These are phyloP conservation scores for Lynx canadensis DNA, from an alignment of 2,113 vertebrate species.

Conservation along the genomic window DNA sequence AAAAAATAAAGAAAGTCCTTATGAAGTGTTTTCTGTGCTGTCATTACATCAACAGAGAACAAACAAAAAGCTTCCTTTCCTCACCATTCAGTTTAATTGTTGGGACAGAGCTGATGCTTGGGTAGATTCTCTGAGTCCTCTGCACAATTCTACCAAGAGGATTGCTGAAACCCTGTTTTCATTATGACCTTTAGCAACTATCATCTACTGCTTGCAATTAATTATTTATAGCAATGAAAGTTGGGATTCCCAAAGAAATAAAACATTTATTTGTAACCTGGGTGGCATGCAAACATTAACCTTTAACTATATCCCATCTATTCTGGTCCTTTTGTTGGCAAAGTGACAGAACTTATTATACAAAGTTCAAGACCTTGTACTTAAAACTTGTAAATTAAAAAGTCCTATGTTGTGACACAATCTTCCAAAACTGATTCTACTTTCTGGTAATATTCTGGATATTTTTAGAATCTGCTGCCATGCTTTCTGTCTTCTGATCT, in stretches of 20 bases:
- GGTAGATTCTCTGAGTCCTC: neutral
- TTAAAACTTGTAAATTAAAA: constrained; percentile 58
- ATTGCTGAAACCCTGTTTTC: constrained; percentile 39
- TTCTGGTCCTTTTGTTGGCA: constrained; percentile 54
- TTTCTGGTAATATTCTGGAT: neutral
- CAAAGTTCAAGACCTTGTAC: constrained; percentile 57
- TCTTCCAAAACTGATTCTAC: neutral
- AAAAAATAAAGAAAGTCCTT: neutral
- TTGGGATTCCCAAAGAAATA: constrained; percentile 66
- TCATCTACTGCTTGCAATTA: constrained; percentile 49
- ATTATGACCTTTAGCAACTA: constrained; percentile 64
- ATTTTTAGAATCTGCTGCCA: neutral
- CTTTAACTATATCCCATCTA: constrained; percentile 65
- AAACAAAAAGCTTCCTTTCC: neutral
- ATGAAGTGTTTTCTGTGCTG: neutral
- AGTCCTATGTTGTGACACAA: neutral
- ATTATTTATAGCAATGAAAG: constrained; percentile 74
- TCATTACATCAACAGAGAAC: neutral
- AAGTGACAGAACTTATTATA: constrained; percentile 59
- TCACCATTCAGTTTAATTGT: neutral
- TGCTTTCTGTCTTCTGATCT: neutral
- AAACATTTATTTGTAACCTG: constrained; percentile 75
- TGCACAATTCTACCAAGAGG: neutral
- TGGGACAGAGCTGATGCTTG: neutral
- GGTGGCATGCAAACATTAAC: constrained; percentile 67